Percentiles rank a stretch among this genome's conserved stretches.
Conservation (phyloP, 1,140 invertebrate species). For the Trichomalopsis sarcophagae region DNA sequence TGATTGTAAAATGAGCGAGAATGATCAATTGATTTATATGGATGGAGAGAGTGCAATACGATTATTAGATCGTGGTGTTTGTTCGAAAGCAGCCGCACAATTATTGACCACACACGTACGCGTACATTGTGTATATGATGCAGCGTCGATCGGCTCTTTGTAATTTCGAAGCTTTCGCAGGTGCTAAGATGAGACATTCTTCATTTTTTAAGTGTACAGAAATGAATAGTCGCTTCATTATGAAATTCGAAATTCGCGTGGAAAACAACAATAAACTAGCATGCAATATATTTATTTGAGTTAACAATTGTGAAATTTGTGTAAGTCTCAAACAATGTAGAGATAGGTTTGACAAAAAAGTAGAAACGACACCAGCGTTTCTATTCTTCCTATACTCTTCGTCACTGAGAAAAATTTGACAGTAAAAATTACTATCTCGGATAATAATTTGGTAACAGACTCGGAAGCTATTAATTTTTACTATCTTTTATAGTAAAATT, state of each 20-base stretch:
- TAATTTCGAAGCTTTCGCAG: constrained; percentile 40
- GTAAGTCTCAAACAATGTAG: not conserved
- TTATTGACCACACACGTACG: constrained; percentile 45
- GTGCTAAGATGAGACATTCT: constrained; percentile 39
- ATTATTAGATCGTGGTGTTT: constrained; percentile 30
- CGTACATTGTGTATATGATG: constrained; percentile 30
- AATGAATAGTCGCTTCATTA: not conserved
- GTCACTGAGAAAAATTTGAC: too few species aligned
- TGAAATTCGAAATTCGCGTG: not conserved
- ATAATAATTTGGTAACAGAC: too few species aligned
- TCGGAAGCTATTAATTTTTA: too few species aligned
- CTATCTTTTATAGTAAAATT: too few species aligned
- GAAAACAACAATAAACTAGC: not conserved
- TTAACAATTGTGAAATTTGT: not conserved
- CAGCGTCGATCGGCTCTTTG: constrained; percentile 43
- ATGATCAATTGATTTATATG: constrained; percentile 38
- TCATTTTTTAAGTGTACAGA: constrained; percentile 26
- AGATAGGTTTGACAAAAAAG: not conserved
- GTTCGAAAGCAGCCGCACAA: constrained; percentile 36
- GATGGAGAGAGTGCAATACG: constrained; percentile 46
- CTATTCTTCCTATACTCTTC: constrained; percentile 16
- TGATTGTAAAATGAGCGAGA: constrained; percentile 36
- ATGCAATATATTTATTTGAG: not conserved
- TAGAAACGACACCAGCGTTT: constrained; percentile 26
- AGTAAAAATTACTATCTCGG: too few species aligned